Conservation (phyloP, 2,797 vertebrate species). For the Tokudaia muenninki region DNA sequence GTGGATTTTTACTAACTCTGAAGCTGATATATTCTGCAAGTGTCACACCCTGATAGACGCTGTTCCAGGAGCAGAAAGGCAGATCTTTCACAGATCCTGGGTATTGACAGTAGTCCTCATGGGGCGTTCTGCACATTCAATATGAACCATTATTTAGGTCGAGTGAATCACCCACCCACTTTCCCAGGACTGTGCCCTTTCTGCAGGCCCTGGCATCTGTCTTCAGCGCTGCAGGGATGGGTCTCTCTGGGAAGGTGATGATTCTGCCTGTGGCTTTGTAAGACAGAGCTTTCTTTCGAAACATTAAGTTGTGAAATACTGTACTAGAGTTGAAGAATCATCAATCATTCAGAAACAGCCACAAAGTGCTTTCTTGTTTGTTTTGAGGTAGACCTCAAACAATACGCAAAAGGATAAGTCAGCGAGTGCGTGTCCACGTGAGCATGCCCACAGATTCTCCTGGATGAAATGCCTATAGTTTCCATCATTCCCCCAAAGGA, state of each 20-base stretch:
- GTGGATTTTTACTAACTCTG: not conserved
- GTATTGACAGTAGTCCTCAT: rapidly evolving
- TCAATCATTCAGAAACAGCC: not conserved
- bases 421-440: rapidly evolving
- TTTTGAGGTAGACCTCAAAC: not conserved
- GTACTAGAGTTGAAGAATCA: not conserved
- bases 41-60: rapidly evolving
- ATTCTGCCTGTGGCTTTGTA: not conserved
- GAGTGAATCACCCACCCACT: not conserved
- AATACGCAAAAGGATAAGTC: rapidly evolving
- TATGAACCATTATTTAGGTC: not conserved
- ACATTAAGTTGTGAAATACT: not conserved
- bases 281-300: not conserved
- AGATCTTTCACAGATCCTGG: not conserved
- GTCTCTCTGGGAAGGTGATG: not conserved
- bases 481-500: not conserved
- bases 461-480: not conserved
- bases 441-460: not conserved
- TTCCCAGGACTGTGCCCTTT: not conserved
- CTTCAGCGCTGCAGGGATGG: not conserved
- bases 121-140: rapidly evolving
- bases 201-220: not conserved
- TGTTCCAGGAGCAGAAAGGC: not conserved
- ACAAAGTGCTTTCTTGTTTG: not conserved
- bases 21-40: rapidly evolving